These are phyloP conservation scores for Sorex maritimensis DNA, from an alignment of 2,797 vertebrate genomes.

Conservation along the genomic window DNA sequence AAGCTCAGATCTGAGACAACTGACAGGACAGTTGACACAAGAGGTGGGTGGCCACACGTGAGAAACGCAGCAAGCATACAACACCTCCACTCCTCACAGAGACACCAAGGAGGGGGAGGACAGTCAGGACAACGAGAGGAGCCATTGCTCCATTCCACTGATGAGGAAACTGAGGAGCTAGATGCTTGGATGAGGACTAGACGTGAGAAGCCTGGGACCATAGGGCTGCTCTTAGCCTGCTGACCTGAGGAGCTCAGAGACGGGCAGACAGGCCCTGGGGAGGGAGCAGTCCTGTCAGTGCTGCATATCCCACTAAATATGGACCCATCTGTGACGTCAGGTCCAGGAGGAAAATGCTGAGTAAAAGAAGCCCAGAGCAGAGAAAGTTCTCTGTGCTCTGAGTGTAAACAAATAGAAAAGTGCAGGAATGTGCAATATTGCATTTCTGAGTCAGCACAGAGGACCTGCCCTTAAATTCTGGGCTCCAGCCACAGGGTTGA, in stretches of 20 bases:
- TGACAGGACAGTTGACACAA: too few relatives aligned
- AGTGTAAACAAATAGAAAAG: conserved; percentile 76
- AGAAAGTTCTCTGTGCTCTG: conserved; percentile 31
- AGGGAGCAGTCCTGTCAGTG: background rate
- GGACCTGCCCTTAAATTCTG: background rate
- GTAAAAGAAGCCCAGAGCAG: conserved; percentile 52
- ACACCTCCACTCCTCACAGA: background rate
- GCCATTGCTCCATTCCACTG: background rate
- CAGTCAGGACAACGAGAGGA: too few relatives aligned
- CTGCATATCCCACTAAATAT: background rate
- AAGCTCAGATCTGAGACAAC: background rate
- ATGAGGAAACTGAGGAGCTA: background rate
- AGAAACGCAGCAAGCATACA: background rate
- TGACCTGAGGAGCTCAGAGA: background rate
- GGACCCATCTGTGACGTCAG: conserved; percentile 34
- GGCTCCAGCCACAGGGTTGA: background rate
- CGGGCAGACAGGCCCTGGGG: background rate
- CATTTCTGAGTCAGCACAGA: conserved; percentile 74
- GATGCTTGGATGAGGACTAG: background rate
- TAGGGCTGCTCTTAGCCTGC: background rate
- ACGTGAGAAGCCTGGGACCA: background rate
- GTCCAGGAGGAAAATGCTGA: conserved; percentile 59
- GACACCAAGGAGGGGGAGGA: too few relatives aligned
- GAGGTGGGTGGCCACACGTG: background rate
- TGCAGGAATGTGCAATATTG: conserved; percentile 55